Evolutionary conservation across 2,888 invertebrate species (phyloP), one percentile per base, ranked within the genome.

Genomic region (Andrena flavipes): DNA sequence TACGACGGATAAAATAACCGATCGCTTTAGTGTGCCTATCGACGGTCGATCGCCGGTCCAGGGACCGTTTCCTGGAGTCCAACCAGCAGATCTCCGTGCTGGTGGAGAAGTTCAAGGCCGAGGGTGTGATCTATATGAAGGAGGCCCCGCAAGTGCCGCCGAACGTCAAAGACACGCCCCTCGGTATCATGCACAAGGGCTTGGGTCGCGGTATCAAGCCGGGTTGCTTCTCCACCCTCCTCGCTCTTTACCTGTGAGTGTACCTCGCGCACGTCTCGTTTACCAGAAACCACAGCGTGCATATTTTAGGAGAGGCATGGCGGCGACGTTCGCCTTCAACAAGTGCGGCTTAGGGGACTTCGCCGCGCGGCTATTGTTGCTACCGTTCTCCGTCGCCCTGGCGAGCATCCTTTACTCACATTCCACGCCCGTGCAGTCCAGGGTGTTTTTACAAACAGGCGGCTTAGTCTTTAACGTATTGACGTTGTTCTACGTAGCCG

Each of bases 21-120:
- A n/a, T 56, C 6, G 75, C 93, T 94, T 64, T 92, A 97, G 97
- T 97, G 71, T 97, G 97, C 87, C 93, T 97, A 64, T 96, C 97
- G 2, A 97, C 97, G 0, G 96, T 97, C 6, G 97, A 97, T 92
- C 95, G 97, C 16, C 95, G 97, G 65, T 98, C 98, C 0, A 95
- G 98, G 16, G 99, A 99, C 92, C 95, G 98, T 30, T 99, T 99
- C 92, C 95, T 98, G 60, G 98, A 99, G 92, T 99, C 99, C 0
- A 98, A 98, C 92, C 97, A 98, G 89, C 98, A 98, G 94, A 99
- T 99, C 87, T 97, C 98, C 2, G 97, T 98, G 0, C 94, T 99
- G 20, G 98, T 99, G 0, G 98, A 98, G 89, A 97, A 98, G 91
- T 99, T 98, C 94, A 97, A 98, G 91, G 94, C 97, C 48, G 98